Base-by-base conservation (phyloP, 2,888 invertebrate species). In the Melanchra persicariae region DNA sequence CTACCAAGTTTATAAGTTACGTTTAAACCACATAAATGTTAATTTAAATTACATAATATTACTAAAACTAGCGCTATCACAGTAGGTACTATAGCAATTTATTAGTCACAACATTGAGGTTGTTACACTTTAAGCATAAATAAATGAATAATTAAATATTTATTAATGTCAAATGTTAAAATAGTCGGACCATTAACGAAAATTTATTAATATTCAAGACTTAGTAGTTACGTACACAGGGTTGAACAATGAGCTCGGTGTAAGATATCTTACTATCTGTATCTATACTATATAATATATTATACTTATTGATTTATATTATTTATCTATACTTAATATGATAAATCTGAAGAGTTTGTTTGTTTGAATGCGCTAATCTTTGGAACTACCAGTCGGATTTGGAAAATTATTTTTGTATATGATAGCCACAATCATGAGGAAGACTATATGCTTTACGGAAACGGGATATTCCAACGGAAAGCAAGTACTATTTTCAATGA, bases 121-220 rank as follows among this genome's bases (percentile, higher is more conserved):
- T 87, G 70, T 84, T 88, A 87, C 85, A 77, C 87, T 73, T 80
- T 68, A 60, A 77, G 59, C 74, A 79, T 79, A 63, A 70, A 66
- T 85, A 70, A 74, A 84, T 75, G 79, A 76, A 79, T 71, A 79
- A 85, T 87, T 84, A 85, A 87, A 86, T 86, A 90, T 89, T 85
- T 80, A 88, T 87, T 79, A 85, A 87, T 88, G 89, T 87, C 90
- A 90, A 87, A 89, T 87, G 89, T 87, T 88, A 80, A 87, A 82
- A 83, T 73, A 69, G 82, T 82, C 76, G 51, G 81, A 81, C 77
- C 82, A 73, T 77, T 55, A 43, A 68, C 64, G 49, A 57, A 79
- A 79, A 68, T 61, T 1, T 51, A 58, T 79, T 62, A 67, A 51
- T 76, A 80, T 80, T 79, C 81, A 79, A 55, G 45, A 61, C 61